Conservation (phyloP, 2,113 vertebrate genomes). For the Canis aureus region DNA sequence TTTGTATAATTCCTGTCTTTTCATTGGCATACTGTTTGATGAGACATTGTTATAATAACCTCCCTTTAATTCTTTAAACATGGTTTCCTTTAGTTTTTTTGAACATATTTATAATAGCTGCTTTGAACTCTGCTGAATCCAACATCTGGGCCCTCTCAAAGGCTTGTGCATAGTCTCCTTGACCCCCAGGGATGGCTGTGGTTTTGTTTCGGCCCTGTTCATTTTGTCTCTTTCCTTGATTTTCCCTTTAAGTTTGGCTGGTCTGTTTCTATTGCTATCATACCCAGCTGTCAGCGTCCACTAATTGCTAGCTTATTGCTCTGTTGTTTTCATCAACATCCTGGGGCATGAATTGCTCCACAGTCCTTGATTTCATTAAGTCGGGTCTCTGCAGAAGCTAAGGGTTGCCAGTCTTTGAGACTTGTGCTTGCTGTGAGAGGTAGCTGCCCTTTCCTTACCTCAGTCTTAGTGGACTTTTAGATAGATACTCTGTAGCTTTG, state of each 20-base stretch:
- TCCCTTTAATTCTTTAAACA: constrained; percentile 32
- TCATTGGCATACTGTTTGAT: constrained; percentile 22
- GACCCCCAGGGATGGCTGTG: not conserved
- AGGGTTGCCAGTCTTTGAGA: constrained; percentile 7
- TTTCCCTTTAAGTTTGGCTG: constrained; percentile 15
- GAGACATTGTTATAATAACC: not conserved
- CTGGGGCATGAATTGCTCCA: constrained; percentile 30
- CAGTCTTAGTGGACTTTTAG: not conserved
- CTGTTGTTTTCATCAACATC: constrained; percentile 37
- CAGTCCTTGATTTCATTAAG: constrained; percentile 8
- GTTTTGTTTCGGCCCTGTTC: not conserved
- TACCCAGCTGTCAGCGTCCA: not conserved
- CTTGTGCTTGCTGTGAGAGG: not conserved
- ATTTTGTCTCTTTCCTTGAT: not conserved
- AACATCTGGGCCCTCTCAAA: not conserved
- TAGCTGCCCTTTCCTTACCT: constrained; percentile 25
- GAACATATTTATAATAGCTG: constrained; percentile 5
- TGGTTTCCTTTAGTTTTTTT: constrained; percentile 54
- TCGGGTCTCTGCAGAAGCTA: not conserved
- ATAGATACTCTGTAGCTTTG: not conserved
- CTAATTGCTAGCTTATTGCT: constrained; percentile 27
- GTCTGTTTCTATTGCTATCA: not conserved
- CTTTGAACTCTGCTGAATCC: constrained; percentile 14
- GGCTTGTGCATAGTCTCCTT: not conserved
- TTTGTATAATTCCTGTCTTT: constrained; percentile 18